Evolutionary conservation across 2,797 vertebrate species (phyloP).

Genomic region (Cynodonichthys magdalenae): DNA sequence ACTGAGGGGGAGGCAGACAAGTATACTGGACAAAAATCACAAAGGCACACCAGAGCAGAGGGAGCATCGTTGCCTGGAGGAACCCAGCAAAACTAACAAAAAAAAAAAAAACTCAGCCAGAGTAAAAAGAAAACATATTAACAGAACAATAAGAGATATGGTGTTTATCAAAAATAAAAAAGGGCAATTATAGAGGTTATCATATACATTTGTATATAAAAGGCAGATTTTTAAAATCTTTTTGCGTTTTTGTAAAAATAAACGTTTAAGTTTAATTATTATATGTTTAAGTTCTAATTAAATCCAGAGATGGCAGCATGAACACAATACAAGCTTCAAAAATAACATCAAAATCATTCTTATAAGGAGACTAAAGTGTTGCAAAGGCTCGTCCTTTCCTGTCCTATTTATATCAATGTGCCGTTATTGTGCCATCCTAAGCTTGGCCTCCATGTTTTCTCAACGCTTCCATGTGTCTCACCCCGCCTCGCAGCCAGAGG

Average conservation of each 20-base stretch:
- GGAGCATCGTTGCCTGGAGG: conserved; percentile 67
- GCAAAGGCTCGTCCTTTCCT: conserved; percentile 49
- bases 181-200: too few species aligned
- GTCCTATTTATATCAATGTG: conserved; percentile 45
- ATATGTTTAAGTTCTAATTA: too few species aligned
- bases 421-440: conserved; percentile 33
- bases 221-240: background rate
- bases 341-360: conserved; percentile 26
- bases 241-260: background rate
- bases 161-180: background rate
- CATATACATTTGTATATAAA: background rate
- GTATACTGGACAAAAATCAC: conserved; percentile 65
- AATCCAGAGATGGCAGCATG: too few species aligned
- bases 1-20: conserved; percentile 73
- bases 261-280: too few species aligned
- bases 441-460: conserved; percentile 55
- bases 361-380: conserved; percentile 32
- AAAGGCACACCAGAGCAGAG: conserved; percentile 58
- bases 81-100: conserved; percentile 39
- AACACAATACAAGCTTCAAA: conserved; percentile 2
- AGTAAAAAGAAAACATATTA: conserved; percentile 32
- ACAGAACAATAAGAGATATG: conserved; percentile 8
- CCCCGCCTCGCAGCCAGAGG: conserved; percentile 62
- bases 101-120: conserved; percentile 40
- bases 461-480: conserved; percentile 50